Evolutionary conservation across 2,888 invertebrate genomes (phyloP).

Genomic region (Standfussiana lucernea): DNA sequence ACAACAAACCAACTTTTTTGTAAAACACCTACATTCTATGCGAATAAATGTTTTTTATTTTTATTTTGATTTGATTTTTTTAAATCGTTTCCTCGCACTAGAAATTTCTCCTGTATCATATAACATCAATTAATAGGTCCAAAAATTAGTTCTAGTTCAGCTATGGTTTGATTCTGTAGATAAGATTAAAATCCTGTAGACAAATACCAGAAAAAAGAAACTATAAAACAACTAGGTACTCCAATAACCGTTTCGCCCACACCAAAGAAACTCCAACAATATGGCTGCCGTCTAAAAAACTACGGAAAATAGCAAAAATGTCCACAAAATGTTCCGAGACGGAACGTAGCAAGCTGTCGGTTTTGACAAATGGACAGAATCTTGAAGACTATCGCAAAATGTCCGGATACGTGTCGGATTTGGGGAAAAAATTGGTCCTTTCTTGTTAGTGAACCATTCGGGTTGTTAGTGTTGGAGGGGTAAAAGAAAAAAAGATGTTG

Average conservation of each 20-base stretch:
- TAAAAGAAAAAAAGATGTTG: conserved; percentile 41
- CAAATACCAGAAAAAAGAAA: neutral
- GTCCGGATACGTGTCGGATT: conserved; percentile 54
- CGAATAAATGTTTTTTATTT: no score
- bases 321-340: conserved; percentile 50
- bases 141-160: neutral
- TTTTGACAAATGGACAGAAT: conserved; percentile 75
- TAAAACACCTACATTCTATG: no score
- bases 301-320: conserved; percentile 58
- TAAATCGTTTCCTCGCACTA: no score
- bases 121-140: neutral
- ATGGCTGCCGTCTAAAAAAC: conserved; percentile 42
- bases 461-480: conserved; percentile 51
- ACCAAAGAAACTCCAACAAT: conserved; percentile 25
- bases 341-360: conserved; percentile 69
- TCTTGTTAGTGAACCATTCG: conserved; percentile 62
- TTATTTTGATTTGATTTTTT: no score
- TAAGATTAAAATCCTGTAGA: neutral
- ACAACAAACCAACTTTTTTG: no score
- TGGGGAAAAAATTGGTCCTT: conserved; percentile 68
- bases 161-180: neutral
- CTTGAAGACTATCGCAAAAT: conserved; percentile 61
- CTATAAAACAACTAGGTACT: no score
- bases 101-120: neutral
- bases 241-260: conserved; percentile 14